Percentiles rank a stretch among this genome's conserved stretches.
These are phyloP conservation scores for Linepithema humile DNA, from an alignment of 1,140 invertebrate genomes.

Conservation along the genomic window DNA sequence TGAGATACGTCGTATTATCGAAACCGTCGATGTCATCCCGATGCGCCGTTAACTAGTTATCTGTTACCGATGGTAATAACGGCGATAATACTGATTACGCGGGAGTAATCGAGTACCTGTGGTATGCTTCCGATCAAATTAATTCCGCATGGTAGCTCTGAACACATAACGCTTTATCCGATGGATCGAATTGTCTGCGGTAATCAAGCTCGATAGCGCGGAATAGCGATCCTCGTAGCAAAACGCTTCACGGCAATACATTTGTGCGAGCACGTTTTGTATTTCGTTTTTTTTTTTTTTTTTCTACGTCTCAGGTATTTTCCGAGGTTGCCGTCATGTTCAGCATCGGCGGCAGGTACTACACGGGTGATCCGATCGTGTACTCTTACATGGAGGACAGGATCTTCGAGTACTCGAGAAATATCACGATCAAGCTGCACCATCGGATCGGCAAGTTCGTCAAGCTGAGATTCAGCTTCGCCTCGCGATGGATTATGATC, in stretches of 20 bases:
- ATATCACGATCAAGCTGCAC: slow-evolving; percentile 87
- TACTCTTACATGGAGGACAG: slow-evolving; percentile 87
- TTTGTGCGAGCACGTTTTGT: background rate
- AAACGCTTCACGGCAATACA: background rate
- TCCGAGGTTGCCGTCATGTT: slow-evolving; percentile 87
- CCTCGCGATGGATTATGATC: slow-evolving; percentile 89
- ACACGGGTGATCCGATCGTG: slow-evolving; percentile 86
- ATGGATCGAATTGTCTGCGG: slow-evolving; percentile 3
- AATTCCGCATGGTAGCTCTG: slow-evolving; percentile 40
- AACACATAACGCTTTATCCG: slow-evolving; percentile 35
- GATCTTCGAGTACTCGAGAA: slow-evolving; percentile 87
- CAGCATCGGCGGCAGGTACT: slow-evolving; percentile 89
- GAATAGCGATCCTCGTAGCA: background rate
- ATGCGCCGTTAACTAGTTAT: slow-evolving; percentile 57
- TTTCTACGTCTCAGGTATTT: slow-evolving; percentile 84
- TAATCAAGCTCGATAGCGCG: slow-evolving; percentile 36
- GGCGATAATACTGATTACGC: slow-evolving; percentile 56
- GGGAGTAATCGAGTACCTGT: slow-evolving; percentile 40
- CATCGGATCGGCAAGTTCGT: slow-evolving; percentile 88
- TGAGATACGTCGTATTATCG: slow-evolving; percentile 67
- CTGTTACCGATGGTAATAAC: slow-evolving; percentile 51
- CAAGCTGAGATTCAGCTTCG: slow-evolving; percentile 87
- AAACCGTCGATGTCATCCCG: slow-evolving; percentile 75
- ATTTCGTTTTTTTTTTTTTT: slow-evolving; percentile 53
- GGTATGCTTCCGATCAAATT: slow-evolving; percentile 54